Evolutionary conservation across 2,797 vertebrate species (phyloP), one percentile per base, ranked within the genome.

Genomic region (Cebuella pygmaea): DNA sequence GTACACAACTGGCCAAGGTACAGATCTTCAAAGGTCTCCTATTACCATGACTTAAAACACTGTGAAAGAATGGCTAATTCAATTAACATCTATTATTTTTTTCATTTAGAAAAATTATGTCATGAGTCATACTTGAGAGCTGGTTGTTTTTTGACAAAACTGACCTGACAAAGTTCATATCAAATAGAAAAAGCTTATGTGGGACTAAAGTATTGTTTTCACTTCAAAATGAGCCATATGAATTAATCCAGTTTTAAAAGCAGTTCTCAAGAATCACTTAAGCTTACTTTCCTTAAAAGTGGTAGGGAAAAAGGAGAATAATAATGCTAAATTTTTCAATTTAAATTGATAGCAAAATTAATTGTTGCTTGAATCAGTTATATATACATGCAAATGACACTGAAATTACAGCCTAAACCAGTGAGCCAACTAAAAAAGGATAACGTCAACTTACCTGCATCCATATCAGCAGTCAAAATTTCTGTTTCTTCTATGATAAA

Each of bases 361-460:
- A 46, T 44, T 82, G 41, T 50, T 94, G 15, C 57, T 93, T 93
- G 33, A 87, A 70, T 95, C 26, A 72, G 36, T 81, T 91, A 50
- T 11, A 78, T 44, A 52, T 30, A 59, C 12, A 86, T 9, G 0
- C 48, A 50, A 75, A 90, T 7, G 3, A 30, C 39, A 92, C 41
- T 89, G 59, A 91, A 88, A 83, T 88, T 36, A 7, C 84, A 41
- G 55, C 22, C 55, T 93, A 92, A 67, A 88, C 24, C 59, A 85
- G 20, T 57, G 26, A 81, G 44, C 30, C 36, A 79, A 15, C n/a
- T 70, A 22, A 92, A 85, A 78, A 57, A 24, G 24, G 80, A 50
- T 41, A 92, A 83, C 41, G 10, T 87, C 83, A 59, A 95, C 96
- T 98, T 98, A 99, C 99, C 98, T 96, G 93, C 82, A 90, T 99